Base-by-base conservation (phyloP, 2,888 invertebrate genomes). In the Zygaena filipendulae region DNA sequence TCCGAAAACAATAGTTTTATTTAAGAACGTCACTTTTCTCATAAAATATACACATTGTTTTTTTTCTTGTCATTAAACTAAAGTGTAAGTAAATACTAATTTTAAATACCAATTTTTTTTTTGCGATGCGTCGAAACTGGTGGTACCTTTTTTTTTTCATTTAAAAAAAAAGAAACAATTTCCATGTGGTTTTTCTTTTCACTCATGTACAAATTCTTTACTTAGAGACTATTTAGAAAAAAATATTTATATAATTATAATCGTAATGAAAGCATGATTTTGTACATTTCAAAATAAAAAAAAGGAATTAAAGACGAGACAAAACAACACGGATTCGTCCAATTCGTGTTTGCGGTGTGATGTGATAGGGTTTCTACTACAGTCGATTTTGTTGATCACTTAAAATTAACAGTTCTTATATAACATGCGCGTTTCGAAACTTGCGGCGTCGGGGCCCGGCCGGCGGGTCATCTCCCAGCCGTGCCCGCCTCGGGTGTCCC, bases 1-100 rank as follows among this genome's bases (percentile, higher is more conserved):
- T 79, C 79, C 79, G 79, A 79, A 79, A 79, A 79, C 79, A 79
- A 79, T 79, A 75, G 79, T 79, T 79, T 77, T 79, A 79, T 79
- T 79, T 75, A 77, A 77, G 77, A 77, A 77, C 71, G 71, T 74
- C 74, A 75, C 72, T 72, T 74, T 75, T 75, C 67, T 79, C 79
- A 77, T 79, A 79, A 79, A 77, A 79, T 79, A 79, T 79, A 79
- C 79, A 79, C 79, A 77, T 77, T 79, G 77, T 77, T 77, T 74
- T 75, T n/a, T n/a, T n/a, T n/a, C n/a, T n/a, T 77, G 72, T 74
- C 71, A 72, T 71, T 75, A 74, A 77, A 79, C 77, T 79, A 79
- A 77, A 77, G 62, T 72, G 75, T 75, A 77, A 77, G 79, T 79
- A 79, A 77, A 75, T 79, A 77, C 79, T 77, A 77, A 77, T 72